Evolutionary conservation across 2,113 vertebrate genomes (phyloP).

Genomic region (Phasianus colchicus): DNA sequence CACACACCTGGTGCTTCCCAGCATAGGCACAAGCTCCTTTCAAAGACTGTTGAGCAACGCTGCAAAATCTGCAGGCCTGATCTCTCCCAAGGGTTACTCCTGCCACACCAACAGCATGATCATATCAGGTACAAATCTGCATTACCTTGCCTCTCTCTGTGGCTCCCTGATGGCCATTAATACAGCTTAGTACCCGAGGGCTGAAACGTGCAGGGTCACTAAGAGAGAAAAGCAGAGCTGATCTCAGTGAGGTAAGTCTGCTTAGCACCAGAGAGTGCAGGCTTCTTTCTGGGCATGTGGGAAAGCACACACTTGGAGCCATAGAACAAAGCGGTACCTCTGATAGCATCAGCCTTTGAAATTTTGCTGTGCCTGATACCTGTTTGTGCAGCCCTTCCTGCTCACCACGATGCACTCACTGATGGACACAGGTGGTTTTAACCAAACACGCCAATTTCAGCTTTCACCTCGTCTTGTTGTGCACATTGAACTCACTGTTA

Average conservation of each 20-base stretch:
- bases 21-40: neutral
- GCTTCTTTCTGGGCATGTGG: neutral
- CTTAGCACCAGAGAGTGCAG: neutral
- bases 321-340: neutral
- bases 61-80: neutral
- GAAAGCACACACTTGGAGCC: neutral
- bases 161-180: neutral
- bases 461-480: neutral
- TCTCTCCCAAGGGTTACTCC: neutral
- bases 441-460: neutral
- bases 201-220: neutral
- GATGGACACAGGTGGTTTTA: neutral
- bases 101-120: neutral
- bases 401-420: rapidly evolving
- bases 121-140: neutral
- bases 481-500: too few species aligned
- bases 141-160: neutral
- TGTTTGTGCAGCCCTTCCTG: neutral
- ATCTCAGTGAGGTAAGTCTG: neutral
- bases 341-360: neutral
- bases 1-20: neutral
- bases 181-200: neutral
- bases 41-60: neutral
- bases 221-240: neutral
- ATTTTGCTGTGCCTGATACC: neutral